These are phyloP conservation scores for Myiozetetes cayanensis DNA, from an alignment of 2,113 vertebrate genomes.

Conservation along the genomic window DNA sequence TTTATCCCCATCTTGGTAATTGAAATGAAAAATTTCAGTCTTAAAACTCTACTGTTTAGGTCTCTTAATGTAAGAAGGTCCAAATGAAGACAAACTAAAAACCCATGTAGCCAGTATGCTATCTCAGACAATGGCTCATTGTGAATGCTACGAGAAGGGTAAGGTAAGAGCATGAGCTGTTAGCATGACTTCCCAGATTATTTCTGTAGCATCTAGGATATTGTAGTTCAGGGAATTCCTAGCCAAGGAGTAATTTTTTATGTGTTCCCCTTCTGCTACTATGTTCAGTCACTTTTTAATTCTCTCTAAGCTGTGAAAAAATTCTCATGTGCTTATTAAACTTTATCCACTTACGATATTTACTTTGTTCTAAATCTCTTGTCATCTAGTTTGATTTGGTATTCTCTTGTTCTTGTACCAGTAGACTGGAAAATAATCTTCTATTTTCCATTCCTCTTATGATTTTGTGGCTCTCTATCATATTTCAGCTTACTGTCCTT, in stretches of 20 bases:
- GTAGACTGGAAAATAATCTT: neutral
- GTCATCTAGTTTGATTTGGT: neutral
- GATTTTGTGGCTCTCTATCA: neutral
- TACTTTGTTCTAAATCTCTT: neutral
- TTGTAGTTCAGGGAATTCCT: neutral
- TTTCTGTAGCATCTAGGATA: neutral
- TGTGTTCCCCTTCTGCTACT: neutral
- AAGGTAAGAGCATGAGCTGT: neutral
- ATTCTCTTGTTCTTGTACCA: neutral
- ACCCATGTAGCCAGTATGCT: rapidly evolving
- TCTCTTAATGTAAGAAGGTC: neutral
- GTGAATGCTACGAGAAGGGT: neutral
- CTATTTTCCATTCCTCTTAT: neutral
- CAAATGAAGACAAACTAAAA: neutral
- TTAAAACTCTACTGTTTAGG: neutral
- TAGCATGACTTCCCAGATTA: neutral
- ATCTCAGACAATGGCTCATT: neutral
- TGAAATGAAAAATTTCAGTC: neutral
- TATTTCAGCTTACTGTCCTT: neutral
- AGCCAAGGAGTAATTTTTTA: neutral
- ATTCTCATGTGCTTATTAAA: neutral
- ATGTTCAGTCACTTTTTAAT: neutral
- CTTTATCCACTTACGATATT: neutral
- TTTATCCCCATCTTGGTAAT: neutral
- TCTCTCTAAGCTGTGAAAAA: neutral